phyloP scores from a whole-genome alignment of 2,888 invertebrate species.

The Cryptosula pallasiana region DNA sequence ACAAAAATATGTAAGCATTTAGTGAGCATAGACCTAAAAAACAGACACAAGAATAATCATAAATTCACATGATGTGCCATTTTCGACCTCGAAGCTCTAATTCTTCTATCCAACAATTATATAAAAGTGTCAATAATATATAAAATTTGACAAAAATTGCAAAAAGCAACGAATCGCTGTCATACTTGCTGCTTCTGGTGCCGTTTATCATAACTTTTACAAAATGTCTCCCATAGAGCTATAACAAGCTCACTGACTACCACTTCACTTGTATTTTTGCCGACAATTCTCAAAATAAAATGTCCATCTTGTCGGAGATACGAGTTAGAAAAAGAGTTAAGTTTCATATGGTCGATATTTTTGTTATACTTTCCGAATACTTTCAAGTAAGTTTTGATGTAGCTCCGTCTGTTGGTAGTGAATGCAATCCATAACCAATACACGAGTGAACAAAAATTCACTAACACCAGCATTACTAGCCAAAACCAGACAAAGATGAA shows the following conservation, averaged over 20 bases:
- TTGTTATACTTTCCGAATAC: background rate
- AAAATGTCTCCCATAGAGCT: conserved; percentile 27
- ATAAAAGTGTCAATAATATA: no score
- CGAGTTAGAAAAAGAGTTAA: conserved; percentile 7
- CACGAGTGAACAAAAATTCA: conserved; percentile 22
- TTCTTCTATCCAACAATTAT: no score
- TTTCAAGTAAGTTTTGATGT: conserved; percentile 11
- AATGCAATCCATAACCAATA: conserved; percentile 22
- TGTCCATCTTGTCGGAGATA: conserved; percentile 28
- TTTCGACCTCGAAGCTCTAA: no score
- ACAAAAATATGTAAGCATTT: no score
- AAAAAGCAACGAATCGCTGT: no score
- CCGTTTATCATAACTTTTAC: background rate
- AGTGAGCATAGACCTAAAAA: no score
- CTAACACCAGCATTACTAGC: conserved; percentile 25
- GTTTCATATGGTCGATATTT: background rate
- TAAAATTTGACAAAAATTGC: no score
- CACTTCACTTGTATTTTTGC: conserved; percentile 27
- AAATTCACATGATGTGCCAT: no score
- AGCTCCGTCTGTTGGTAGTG: conserved; percentile 12
- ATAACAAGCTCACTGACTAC: conserved; percentile 26
- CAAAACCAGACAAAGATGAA: conserved; percentile 30
- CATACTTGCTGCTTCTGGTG: background rate
- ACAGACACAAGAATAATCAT: no score
- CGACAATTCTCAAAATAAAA: conserved; percentile 28